These are phyloP conservation scores for Episyrphus balteatus DNA, from an alignment of 1,140 invertebrate genomes.

Conservation along the genomic window DNA sequence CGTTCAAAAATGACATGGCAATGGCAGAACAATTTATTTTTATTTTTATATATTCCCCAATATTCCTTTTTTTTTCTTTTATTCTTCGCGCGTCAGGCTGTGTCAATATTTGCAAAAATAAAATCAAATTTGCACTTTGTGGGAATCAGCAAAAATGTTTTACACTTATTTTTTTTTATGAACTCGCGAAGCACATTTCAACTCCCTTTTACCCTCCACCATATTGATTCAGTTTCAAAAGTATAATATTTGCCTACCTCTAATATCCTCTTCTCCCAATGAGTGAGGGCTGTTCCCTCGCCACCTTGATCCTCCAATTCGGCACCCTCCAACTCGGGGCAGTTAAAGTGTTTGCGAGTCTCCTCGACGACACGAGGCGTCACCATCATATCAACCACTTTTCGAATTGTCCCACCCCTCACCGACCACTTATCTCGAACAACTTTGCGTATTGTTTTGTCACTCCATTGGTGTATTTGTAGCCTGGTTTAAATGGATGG, in stretches of 20 bases:
- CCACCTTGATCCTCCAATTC: slow-evolving; percentile 97
- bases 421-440: slow-evolving; percentile 75
- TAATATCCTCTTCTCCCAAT: slow-evolving; percentile 97
- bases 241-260: slow-evolving; percentile 51
- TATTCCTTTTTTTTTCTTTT: too few relatives aligned
- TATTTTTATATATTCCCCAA: too few relatives aligned
- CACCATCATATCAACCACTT: slow-evolving; percentile 80
- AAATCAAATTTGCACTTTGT: too few relatives aligned
- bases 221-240: background rate
- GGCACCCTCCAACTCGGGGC: slow-evolving; percentile 81
- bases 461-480: slow-evolving; percentile 89
- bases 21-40: too few relatives aligned
- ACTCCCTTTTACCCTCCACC: too few relatives aligned
- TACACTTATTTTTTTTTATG: too few relatives aligned
- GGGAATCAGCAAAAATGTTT: too few relatives aligned
- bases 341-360: slow-evolving; percentile 85
- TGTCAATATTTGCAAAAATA: background rate
- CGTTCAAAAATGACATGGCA: too few relatives aligned
- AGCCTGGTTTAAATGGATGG: slow-evolving; percentile 46
- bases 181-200: too few relatives aligned
- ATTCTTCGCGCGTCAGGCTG: too few relatives aligned
- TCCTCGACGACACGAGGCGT: slow-evolving; percentile 80
- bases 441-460: slow-evolving; percentile 73
- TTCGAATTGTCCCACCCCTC: slow-evolving; percentile 57
- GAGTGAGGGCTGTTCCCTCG: slow-evolving; percentile 91